Base-by-base conservation (phyloP, 2,797 vertebrate genomes). In the Leptodactylus fallax region DNA sequence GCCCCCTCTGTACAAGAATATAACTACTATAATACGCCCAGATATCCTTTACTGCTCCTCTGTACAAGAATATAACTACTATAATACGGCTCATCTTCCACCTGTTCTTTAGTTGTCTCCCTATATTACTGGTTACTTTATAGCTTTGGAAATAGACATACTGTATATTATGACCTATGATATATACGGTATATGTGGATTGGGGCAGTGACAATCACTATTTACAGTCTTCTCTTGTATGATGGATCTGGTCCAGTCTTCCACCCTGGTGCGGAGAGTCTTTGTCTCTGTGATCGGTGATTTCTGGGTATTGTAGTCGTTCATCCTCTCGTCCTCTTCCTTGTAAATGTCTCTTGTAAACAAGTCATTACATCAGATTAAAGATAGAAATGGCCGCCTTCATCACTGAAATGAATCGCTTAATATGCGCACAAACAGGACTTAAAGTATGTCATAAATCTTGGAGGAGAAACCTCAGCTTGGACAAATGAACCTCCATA, bases 361-460 rank as follows among this genome's bases (percentile, higher is more conserved):
- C 72, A 90, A 78, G 72, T 82, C 79, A 56, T 84, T 90, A 79
- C 86, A 80, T 65, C 56, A 89, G 90, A 85, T 90, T 85, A 83
- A 83, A 89, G 74, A 77, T 69, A 65, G 67, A 77, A 21, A 55
- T n/a, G 60, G 80, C 72, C 58, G 61, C 72, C 87, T 85, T 87
- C 79, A 86, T 86, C 60, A 83, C 60, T 51, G 27, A 87, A 77
- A 77, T 88, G 83, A 58, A 81, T 79, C 55, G 69, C 25, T 88
- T 90, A 90, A 90, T 82, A 87, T 83, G 78, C 71, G 89, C 72
- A 72, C 77, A 87, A 86, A 87, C 67, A 17, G 79, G 84, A 86
- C 81, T 56, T 80, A 27, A 81, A 90, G 83, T 21, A 25, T 71
- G n/a, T 36, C 55, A 87, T 90, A 87, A 90, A 91, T 92, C 81